Evolutionary conservation across 2,888 invertebrate species (phyloP).

Genomic region (Sinhomidia bicolor): DNA sequence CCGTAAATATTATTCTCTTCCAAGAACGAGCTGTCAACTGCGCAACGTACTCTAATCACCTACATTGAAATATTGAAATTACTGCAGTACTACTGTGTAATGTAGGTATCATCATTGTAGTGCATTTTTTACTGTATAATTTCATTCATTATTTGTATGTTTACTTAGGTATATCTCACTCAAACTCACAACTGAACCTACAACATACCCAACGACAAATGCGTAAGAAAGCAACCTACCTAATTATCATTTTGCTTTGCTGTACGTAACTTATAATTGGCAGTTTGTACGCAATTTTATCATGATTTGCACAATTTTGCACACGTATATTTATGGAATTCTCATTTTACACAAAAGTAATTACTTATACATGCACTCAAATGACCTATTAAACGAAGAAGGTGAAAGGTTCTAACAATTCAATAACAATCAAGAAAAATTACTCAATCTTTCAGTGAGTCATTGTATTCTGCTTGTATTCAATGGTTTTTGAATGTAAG

Average conservation of each 20-base stretch:
- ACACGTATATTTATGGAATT: background rate
- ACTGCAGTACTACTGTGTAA: too few relatives aligned
- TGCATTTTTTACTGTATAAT: too few relatives aligned
- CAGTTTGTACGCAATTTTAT: slow-evolving; percentile 29
- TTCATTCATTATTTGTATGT: too few relatives aligned
- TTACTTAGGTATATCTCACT: too few relatives aligned
- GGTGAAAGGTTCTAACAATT: background rate
- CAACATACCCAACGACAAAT: too few relatives aligned
- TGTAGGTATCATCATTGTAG: too few relatives aligned
- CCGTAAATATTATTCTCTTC: too few relatives aligned
- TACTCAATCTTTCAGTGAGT: slow-evolving; percentile 35
- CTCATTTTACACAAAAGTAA: background rate
- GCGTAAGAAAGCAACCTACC: slow-evolving; percentile 9
- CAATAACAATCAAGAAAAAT: slow-evolving; percentile 18
- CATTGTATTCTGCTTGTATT: slow-evolving; percentile 12
- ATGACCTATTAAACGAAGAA: background rate
- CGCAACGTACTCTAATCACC: too few relatives aligned
- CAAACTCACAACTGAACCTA: too few relatives aligned
- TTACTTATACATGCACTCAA: background rate
- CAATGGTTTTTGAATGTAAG: background rate
- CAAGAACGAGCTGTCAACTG: too few relatives aligned
- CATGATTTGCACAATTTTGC: slow-evolving; percentile 18
- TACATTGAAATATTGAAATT: too few relatives aligned
- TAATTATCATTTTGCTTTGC: background rate
- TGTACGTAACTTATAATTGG: background rate